Conservation (phyloP, 2,888 invertebrate species). For the Micoletzkya japonica region DNA sequence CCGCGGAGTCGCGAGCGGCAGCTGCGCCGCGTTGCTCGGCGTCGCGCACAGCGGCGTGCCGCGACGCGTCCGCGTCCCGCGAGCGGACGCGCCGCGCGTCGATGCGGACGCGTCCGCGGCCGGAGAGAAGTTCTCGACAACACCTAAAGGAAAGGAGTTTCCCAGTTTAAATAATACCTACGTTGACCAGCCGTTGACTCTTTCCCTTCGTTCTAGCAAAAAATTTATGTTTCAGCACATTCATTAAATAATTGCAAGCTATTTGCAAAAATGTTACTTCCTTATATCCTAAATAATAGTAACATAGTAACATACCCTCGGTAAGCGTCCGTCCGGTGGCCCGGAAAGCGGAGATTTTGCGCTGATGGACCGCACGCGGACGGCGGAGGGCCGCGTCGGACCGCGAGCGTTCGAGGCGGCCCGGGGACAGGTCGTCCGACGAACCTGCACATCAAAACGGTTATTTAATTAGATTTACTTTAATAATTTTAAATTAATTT, state of each 20-base stretch:
- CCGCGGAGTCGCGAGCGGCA: neutral
- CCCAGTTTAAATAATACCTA: too few relatives aligned
- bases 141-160: too few relatives aligned
- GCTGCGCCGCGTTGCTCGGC: neutral
- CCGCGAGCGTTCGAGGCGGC: constrained; percentile 46
- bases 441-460: constrained; percentile 7
- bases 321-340: constrained; percentile 6
- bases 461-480: neutral
- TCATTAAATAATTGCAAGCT: neutral
- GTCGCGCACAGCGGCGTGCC: neutral
- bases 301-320: constrained; percentile 13
- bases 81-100: neutral
- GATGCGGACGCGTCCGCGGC: too few relatives aligned
- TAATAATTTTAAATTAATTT: neutral
- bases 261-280: neutral
- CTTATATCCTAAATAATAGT: too few relatives aligned
- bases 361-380: constrained; percentile 25
- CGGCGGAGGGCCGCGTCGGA: constrained; percentile 48
- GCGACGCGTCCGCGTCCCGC: too few relatives aligned
- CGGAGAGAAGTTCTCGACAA: too few relatives aligned
- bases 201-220: neutral
- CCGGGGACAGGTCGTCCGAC: neutral
- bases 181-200: too few relatives aligned
- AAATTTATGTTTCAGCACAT: neutral
- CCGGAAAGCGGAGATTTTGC: constrained; percentile 23